Conservation (phyloP, 2,797 vertebrate species). For the Pteronotus mesoamericanus region DNA sequence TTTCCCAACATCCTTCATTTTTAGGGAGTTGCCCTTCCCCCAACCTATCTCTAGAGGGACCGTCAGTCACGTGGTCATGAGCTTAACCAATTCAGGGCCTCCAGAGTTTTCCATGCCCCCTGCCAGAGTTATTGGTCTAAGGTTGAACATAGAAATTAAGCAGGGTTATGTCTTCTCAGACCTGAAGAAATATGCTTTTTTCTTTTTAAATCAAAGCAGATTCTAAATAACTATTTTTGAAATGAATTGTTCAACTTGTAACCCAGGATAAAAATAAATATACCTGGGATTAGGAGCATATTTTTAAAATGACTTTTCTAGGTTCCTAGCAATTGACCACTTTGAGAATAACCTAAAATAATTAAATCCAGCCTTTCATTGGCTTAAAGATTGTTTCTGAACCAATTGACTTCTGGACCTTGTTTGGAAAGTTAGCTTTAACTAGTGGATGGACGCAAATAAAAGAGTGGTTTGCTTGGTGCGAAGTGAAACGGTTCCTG, state of each 20-base stretch:
- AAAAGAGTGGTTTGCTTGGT: background rate
- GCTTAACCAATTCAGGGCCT: background rate
- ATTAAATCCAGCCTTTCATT: background rate
- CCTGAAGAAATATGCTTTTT: background rate
- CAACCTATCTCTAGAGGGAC: background rate
- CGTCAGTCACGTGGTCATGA: background rate
- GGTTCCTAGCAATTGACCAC: background rate
- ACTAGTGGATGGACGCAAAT: background rate
- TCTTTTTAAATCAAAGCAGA: constrained; percentile 7
- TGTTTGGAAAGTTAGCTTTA: background rate
- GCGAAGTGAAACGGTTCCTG: background rate
- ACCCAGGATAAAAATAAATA: background rate
- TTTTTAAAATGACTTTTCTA: background rate
- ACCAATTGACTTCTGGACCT: background rate
- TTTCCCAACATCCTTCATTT: background rate
- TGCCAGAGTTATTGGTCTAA: background rate
- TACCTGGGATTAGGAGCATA: background rate
- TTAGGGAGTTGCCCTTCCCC: background rate
- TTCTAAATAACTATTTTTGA: background rate
- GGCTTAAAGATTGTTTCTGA: background rate
- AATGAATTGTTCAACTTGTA: background rate
- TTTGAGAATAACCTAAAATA: constrained; percentile 2
- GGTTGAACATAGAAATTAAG: background rate
- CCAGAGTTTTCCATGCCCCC: background rate
- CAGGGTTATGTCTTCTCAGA: background rate